phyloP scores from a whole-genome alignment of 2,797 vertebrate species.

The Pangasius djambal region DNA sequence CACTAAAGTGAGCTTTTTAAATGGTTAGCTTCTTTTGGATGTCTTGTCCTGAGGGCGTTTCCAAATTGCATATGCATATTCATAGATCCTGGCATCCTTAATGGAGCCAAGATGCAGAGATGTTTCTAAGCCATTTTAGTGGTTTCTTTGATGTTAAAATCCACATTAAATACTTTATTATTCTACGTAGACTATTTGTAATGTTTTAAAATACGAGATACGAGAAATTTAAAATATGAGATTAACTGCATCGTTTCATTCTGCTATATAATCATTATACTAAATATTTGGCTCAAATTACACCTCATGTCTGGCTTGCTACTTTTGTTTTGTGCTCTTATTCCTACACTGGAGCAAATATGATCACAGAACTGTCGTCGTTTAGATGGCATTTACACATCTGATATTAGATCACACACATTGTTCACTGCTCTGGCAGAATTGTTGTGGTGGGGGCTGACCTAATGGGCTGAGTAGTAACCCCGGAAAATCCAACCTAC shows the following conservation, averaged over 20 bases:
- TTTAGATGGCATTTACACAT: neutral
- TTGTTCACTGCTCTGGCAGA: neutral
- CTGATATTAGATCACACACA: neutral
- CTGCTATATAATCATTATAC: neutral
- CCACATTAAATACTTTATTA: neutral
- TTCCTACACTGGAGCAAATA: neutral
- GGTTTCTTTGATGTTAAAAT: neutral
- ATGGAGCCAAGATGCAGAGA: neutral
- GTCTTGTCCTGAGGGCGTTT: neutral
- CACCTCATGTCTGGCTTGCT: neutral
- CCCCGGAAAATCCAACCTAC: slow-evolving; percentile 44
- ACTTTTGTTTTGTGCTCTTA: neutral
- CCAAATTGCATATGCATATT: neutral
- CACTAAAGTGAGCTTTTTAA: neutral
- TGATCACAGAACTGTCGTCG: neutral
- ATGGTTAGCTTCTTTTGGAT: neutral
- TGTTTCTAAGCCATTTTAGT: neutral
- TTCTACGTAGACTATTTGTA: neutral
- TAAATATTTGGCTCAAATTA: neutral
- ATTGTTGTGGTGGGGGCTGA: neutral
- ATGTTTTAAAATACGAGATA: neutral
- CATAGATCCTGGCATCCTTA: neutral
- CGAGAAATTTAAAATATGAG: neutral
- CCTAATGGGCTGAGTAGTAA: slow-evolving; percentile 26
- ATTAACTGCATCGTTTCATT: neutral